These are phyloP conservation scores for Drosophila emarginata DNA, from an alignment of 2,888 invertebrate genomes.

Conservation along the genomic window DNA sequence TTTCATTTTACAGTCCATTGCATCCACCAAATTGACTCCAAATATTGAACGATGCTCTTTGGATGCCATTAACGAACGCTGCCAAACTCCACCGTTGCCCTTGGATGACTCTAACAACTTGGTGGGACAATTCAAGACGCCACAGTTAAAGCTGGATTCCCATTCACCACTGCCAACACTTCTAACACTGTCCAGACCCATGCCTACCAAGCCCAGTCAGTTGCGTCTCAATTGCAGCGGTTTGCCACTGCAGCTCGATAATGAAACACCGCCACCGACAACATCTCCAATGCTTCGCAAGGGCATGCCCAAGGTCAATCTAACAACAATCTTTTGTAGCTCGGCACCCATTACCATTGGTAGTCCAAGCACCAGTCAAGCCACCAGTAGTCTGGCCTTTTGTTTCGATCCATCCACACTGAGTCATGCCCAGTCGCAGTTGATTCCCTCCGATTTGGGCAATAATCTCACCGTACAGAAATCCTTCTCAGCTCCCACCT, in stretches of 20 bases:
- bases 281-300: constrained; percentile 68
- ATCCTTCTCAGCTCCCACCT: constrained; percentile 81
- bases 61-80: constrained; percentile 37
- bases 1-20: constrained; percentile 9
- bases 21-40: constrained; percentile 74
- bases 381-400: constrained; percentile 45
- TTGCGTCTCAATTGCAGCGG: constrained; percentile 55
- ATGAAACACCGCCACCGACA: constrained; percentile 56
- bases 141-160: constrained; percentile 53
- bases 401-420: constrained; percentile 55
- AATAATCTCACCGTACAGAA: constrained; percentile 80
- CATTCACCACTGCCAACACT: constrained; percentile 11
- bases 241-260: constrained; percentile 26
- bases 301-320: constrained; percentile 80
- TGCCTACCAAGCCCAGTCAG: constrained; percentile 55
- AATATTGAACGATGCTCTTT: constrained; percentile 69
- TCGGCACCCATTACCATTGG: constrained; percentile 69
- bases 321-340: constrained; percentile 80
- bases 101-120: constrained; percentile 19
- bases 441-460: constrained; percentile 51
- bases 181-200: constrained; percentile 23
- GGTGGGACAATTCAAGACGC: constrained; percentile 77
- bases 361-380: constrained; percentile 16
- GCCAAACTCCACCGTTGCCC: constrained; percentile 55
- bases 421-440: constrained; percentile 45